These are phyloP conservation scores for Aurelia sp. DNA, from an alignment of 30 jellyfish, hydroid and myxozoan species.

Conservation along the genomic window DNA sequence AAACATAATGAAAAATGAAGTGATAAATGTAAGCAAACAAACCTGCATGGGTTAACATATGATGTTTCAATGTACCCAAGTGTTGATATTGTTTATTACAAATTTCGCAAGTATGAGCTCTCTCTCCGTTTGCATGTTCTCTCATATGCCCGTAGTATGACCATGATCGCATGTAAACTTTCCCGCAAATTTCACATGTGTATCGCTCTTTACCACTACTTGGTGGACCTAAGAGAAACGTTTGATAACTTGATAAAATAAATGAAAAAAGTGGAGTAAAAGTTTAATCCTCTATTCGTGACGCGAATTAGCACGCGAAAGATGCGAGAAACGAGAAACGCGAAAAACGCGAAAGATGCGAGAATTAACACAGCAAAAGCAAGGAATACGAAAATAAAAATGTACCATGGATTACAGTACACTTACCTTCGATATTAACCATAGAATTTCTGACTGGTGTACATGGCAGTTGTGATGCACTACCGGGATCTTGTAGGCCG, in stretches of 20 bases:
- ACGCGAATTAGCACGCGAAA: too few relatives aligned
- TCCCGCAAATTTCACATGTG: conserved; percentile 93
- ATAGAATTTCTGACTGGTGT: conserved; percentile 21
- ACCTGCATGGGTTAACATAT: conserved; percentile 85
- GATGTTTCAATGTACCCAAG: conserved; percentile 74
- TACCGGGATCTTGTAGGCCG: conserved; percentile 1
- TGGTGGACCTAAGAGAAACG: conserved; percentile 20
- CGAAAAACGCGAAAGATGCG: too few relatives aligned
- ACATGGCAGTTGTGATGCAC: conserved; percentile 18
- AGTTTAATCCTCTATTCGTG: too few relatives aligned
- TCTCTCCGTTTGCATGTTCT: conserved; percentile 89
- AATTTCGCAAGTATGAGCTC: conserved; percentile 71
- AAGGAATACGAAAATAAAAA: too few relatives aligned
- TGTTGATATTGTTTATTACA: conserved; percentile 67
- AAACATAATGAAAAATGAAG: too few relatives aligned
- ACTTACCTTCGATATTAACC: conserved; percentile 16
- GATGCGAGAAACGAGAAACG: too few relatives aligned
- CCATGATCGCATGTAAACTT: conserved; percentile 89
- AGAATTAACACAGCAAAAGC: too few relatives aligned
- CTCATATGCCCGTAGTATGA: conserved; percentile 94
- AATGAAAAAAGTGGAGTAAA: too few relatives aligned
- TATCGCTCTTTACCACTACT: conserved; percentile 65
- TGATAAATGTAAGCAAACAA: background rate
- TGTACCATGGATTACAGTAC: background rate
- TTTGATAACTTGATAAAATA: too few relatives aligned